Evolutionary conservation across 2,113 vertebrate genomes (phyloP), one percentile per base, ranked within the genome.

Genomic region (Triplophysa rosa): DNA sequence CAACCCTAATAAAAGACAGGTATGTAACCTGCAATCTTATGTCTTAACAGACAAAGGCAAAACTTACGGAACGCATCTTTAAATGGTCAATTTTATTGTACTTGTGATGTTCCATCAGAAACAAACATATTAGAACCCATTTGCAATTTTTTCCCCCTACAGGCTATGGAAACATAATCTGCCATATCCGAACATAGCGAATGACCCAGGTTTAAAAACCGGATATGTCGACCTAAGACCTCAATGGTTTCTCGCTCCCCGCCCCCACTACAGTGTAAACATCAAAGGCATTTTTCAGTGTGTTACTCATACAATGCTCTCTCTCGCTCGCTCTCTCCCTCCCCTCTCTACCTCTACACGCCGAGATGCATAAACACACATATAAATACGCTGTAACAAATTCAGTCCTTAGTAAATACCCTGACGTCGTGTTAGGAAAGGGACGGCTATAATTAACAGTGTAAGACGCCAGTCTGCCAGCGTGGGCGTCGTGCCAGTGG

Each of bases 381-480:
- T 75, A 45, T 11, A 81, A 21, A 65, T 24, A 45, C 56, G 21
- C 70, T 77, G 61, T 76, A 64, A 77, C 23, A 77, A 77, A 77
- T 54, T 65, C 74, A 77, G 74, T 86, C 86, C 24, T 82, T 52
- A 80, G 83, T 45, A 75, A 89, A 87, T 89, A 90, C 90, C 89
- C 91, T 87, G 29, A 78, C 29, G 17, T 88, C 89, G 92, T 84
- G 90, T 86, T 88, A 84, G 84, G 83, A 88, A 91, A 23, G 78
- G 80, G 66, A 84, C 91, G 90, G 89, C 93, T 92, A 83, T 93
- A 94, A 95, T 95, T 94, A 95, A 91, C 94, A 92, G 84, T 81
- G 71, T 90, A 85, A 91, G 92, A 93, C 89, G 84, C 92, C 90
- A 92, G 71, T 89, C 90, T 86, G 92, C 89, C 89, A 87, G 87